These are phyloP conservation scores for Pagrus major DNA, from an alignment of 2,113 vertebrate genomes.

Conservation along the genomic window DNA sequence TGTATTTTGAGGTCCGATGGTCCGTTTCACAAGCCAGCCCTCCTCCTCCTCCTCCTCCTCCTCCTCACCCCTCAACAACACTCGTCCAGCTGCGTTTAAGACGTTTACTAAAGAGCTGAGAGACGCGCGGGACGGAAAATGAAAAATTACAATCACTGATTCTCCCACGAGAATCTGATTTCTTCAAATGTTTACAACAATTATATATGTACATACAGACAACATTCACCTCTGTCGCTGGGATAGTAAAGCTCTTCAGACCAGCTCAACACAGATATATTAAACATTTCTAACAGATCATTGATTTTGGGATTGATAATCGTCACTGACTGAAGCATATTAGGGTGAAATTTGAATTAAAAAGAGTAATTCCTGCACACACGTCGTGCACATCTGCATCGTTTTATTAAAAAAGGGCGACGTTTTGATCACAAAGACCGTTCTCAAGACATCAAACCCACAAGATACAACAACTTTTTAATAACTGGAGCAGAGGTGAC, in stretches of 20 bases:
- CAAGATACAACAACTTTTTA: too few relatives aligned
- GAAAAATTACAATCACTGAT: conserved; percentile 14
- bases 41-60: neutral
- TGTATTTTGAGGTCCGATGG: conserved; percentile 40
- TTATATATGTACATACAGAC: neutral
- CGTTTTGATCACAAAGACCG: too few relatives aligned
- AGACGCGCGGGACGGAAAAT: conserved; percentile 1
- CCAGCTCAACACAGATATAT: too few relatives aligned
- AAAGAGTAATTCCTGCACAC: too few relatives aligned
- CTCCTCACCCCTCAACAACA: neutral
- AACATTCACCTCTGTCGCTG: neutral
- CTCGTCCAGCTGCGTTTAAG: conserved; percentile 18
- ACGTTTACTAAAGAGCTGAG: conserved; percentile 12
- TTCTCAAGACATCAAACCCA: too few relatives aligned
- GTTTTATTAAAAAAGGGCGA: too few relatives aligned
- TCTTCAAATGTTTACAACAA: neutral
- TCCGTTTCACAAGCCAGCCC: conserved; percentile 40
- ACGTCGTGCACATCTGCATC: too few relatives aligned
- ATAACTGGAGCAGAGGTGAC: too few relatives aligned
- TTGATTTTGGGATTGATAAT: too few relatives aligned
- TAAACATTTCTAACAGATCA: too few relatives aligned
- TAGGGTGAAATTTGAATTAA: too few relatives aligned
- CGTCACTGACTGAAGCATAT: too few relatives aligned
- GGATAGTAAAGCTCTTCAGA: neutral
- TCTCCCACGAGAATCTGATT: conserved; percentile 15